Base-by-base conservation (phyloP, 2,888 invertebrate species). In the Temnothorax unifasciatus region DNA sequence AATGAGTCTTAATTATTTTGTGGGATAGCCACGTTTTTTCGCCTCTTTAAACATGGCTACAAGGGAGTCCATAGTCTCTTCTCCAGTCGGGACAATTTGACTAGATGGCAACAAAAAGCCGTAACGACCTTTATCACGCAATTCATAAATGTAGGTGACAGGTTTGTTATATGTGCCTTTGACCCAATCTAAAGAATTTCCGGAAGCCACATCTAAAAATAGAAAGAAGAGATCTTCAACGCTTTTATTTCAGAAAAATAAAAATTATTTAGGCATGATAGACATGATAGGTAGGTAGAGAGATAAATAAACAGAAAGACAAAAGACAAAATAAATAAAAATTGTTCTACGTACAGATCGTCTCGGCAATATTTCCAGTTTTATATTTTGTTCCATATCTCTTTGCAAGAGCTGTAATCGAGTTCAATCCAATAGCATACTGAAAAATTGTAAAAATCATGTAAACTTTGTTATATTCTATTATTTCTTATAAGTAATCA, bases 171-270 rank as follows among this genome's bases (percentile, higher is more conserved):
- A 96, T 0, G 95, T 96, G 8, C 96, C 97, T 91, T 97, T 97
- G 0, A 96, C 97, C 97, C 97, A 98, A 92, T 98, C 98, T 87
- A 96, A 95, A 34, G 97, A 96, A 4, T 96, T 95, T 0, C 98
- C 98, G 11, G 96, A 96, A 0, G 97, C 96, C 0, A 96, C 95
- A 93, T 97, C 97, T 97, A 92, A 4, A 92, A 93, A 64, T n/a
- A 15, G 15, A 25, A 5, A 64, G 2, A 21, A 54, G 52, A 52
- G 3, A 15, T 25, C 8, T 6, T 54, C 15, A 34, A 1, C 34
- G 6, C 38, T 66, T 18, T 44, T 25, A 66, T 44, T 44, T 25
- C 0, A 66, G 9, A 66, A 25, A 59, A 59, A 13, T 54, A 25
- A 18, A 29, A 18, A 59, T 2, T 29, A 59, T 29, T 29, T 59